A percentile compares a stretch with the other conserved stretches of the same genome.
These are phyloP conservation scores for Acleris cristana DNA, from an alignment of 2,888 invertebrate species.

Conservation along the genomic window DNA sequence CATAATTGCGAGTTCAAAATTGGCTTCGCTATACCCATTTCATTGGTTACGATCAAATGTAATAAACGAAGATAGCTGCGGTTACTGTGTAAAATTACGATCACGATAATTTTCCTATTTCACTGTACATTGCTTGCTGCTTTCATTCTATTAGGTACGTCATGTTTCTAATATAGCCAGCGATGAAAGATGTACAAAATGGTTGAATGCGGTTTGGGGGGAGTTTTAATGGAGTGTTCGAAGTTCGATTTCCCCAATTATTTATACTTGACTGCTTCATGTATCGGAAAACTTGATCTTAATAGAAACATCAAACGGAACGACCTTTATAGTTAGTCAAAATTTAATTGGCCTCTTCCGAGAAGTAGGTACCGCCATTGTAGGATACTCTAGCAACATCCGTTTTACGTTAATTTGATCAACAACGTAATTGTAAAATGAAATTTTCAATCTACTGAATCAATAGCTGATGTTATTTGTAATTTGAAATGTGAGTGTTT, in stretches of 20 bases:
- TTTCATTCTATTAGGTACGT: too few relatives aligned
- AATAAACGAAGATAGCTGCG: slow-evolving; percentile 21
- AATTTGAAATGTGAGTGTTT: too few relatives aligned
- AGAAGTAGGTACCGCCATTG: too few relatives aligned
- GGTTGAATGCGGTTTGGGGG: background rate
- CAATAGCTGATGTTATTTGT: too few relatives aligned
- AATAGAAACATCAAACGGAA: slow-evolving; percentile 18
- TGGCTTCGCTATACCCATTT: background rate
- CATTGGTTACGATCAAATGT: slow-evolving; percentile 10
- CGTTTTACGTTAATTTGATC: too few relatives aligned
- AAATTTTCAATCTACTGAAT: too few relatives aligned
- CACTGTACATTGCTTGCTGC: background rate
- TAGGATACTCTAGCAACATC: too few relatives aligned
- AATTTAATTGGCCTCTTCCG: too few relatives aligned
- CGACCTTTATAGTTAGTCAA: too few relatives aligned
- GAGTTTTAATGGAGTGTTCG: background rate
- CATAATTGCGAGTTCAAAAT: background rate
- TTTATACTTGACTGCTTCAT: slow-evolving; percentile 16
- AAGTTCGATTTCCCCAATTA: slow-evolving; percentile 16
- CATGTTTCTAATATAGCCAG: background rate
- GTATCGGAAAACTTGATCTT: slow-evolving; percentile 21
- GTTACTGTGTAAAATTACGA: background rate
- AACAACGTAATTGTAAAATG: too few relatives aligned
- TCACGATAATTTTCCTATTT: background rate
- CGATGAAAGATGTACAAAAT: background rate